phyloP scores from a whole-genome alignment of 2,113 vertebrate species.

The Hiodon tergisus region DNA sequence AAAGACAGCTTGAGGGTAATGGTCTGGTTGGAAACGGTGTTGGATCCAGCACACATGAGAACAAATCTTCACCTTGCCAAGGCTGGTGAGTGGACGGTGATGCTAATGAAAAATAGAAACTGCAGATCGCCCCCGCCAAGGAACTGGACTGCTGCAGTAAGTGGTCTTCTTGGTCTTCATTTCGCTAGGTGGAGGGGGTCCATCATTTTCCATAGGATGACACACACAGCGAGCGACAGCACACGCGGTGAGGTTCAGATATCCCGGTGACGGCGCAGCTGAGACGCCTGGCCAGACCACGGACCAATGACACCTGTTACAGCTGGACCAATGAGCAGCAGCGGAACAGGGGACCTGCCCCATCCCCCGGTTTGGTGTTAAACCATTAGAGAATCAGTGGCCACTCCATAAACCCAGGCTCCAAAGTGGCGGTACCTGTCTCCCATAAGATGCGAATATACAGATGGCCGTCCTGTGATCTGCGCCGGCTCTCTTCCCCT shows the following conservation, averaged over 20 bases:
- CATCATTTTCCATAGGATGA: neutral
- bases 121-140: neutral
- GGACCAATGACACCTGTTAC: slow-evolving; percentile 3
- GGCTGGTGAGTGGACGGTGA: neutral
- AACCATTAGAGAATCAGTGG: neutral
- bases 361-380: neutral
- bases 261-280: neutral
- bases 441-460: neutral
- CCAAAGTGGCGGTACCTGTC: neutral
- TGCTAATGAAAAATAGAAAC: neutral
- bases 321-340: neutral
- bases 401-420: neutral
- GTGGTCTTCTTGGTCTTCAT: neutral
- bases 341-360: neutral
- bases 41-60: neutral
- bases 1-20: slow-evolving; percentile 20
- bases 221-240: neutral
- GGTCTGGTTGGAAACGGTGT: neutral
- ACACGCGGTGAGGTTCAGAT: neutral
- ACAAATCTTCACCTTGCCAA: neutral
- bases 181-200: neutral
- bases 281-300: neutral
- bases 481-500: neutral
- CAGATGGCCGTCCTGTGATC: neutral
- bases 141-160: neutral